Evolutionary conservation across 2,888 invertebrate species (phyloP).

Genomic region (Resseliella maxima): DNA sequence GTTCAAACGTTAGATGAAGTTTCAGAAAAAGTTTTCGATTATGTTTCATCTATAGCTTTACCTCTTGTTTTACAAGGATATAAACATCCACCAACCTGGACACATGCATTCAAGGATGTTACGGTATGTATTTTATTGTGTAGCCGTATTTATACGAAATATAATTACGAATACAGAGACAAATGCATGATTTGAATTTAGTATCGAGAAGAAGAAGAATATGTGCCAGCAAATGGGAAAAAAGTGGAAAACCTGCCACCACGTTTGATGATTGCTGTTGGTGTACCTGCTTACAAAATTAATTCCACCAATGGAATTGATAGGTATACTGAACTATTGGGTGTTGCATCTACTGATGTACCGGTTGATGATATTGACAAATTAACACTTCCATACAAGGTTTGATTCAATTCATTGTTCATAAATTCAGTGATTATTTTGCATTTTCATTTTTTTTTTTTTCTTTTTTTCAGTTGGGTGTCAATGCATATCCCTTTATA

Average conservation of each 20-base stretch:
- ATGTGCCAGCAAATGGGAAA: constrained; percentile 57
- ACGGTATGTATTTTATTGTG: too few relatives aligned
- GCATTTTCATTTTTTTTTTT: constrained; percentile 63
- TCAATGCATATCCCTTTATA: constrained; percentile 95
- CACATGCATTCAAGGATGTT: constrained; percentile 89
- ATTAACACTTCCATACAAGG: constrained; percentile 89
- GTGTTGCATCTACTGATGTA: constrained; percentile 72
- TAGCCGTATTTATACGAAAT: too few relatives aligned
- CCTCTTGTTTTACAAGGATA: constrained; percentile 81
- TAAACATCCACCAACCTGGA: constrained; percentile 91
- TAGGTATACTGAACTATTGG: constrained; percentile 64
- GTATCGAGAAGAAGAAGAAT: constrained; percentile 44
- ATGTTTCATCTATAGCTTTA: constrained; percentile 92
- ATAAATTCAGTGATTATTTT: too few relatives aligned
- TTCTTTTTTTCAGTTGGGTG: constrained; percentile 78
- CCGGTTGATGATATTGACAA: constrained; percentile 91
- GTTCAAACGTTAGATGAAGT: constrained; percentile 96
- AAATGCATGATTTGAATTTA: neutral
- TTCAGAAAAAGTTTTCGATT: constrained; percentile 94
- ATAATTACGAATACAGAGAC: neutral
- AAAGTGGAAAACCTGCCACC: constrained; percentile 57
- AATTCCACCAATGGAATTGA: constrained; percentile 71
- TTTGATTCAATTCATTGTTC: too few relatives aligned
- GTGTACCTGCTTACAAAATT: constrained; percentile 90
- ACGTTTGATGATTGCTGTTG: constrained; percentile 88